A percentile compares a stretch with the other conserved stretches of the same genome.
phyloP scores from a whole-genome alignment of 2,888 invertebrate genomes.

The Chydorus sphaericus region DNA sequence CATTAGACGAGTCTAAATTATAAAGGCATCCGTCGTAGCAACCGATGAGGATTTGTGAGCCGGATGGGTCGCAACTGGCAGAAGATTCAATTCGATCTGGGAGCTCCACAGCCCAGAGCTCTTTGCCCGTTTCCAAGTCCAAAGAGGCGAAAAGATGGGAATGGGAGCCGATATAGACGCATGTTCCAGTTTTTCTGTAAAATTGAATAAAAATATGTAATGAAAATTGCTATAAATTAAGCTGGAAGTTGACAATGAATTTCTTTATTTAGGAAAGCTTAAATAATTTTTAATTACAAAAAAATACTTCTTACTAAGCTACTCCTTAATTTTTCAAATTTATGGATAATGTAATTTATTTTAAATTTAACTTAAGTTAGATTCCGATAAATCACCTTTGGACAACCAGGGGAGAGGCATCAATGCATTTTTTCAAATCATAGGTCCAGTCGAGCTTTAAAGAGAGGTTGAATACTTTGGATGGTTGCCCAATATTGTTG shows the following conservation, averaged over 20 bases:
- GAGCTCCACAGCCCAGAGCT: conserved; percentile 31
- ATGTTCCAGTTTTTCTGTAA: background rate
- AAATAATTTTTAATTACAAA: too few relatives aligned
- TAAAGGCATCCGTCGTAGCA: conserved; percentile 54
- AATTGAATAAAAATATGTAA: too few relatives aligned
- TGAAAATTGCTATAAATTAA: too few relatives aligned
- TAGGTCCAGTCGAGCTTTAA: conserved; percentile 34
- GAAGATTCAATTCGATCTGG: conserved; percentile 59
- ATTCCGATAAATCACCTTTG: conserved; percentile 20
- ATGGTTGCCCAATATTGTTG: background rate
- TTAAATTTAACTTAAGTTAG: too few relatives aligned
- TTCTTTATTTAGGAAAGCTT: too few relatives aligned
- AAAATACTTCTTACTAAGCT: too few relatives aligned
- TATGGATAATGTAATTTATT: too few relatives aligned
- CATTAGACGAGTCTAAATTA: conserved; percentile 40
- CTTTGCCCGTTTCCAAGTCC: conserved; percentile 36
- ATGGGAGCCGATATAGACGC: conserved; percentile 32
- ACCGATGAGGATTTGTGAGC: conserved; percentile 16
- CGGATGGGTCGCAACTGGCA: conserved; percentile 31
- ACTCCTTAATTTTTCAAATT: too few relatives aligned
- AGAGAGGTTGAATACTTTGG: background rate
- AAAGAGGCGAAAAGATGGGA: conserved; percentile 51
- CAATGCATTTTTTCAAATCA: conserved; percentile 63
- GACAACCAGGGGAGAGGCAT: conserved; percentile 52
- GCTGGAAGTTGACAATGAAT: too few relatives aligned